A percentile compares a stretch with the other conserved stretches of the same genome.
Evolutionary conservation across 2,888 invertebrate genomes (phyloP).

Genomic region (Andrena dorsata): DNA sequence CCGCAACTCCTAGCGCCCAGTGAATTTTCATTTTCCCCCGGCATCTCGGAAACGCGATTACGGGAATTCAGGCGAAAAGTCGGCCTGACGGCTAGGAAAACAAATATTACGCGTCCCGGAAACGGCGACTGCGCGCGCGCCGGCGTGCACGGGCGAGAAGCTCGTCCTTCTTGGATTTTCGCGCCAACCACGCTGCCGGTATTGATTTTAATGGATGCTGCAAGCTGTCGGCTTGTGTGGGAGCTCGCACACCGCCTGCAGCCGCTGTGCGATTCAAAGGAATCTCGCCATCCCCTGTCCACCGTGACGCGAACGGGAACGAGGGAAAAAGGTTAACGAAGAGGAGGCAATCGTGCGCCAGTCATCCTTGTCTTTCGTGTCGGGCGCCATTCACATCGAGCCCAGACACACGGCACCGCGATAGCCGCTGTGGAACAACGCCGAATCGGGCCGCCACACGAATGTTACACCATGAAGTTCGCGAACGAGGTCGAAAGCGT

Average conservation of each 20-base stretch:
- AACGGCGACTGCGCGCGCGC: constrained; percentile 49
- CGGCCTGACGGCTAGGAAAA: constrained; percentile 4
- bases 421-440: constrained; percentile 14
- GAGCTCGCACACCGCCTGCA: constrained; percentile 52
- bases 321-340: constrained; percentile 26
- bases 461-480: constrained; percentile 11
- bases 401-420: neutral
- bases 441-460: neutral
- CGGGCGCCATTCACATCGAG: constrained; percentile 20
- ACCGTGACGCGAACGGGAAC: neutral
- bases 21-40: neutral
- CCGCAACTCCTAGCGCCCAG: too few species aligned
- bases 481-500: constrained; percentile 40
- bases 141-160: constrained; percentile 28
- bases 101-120: constrained; percentile 13
- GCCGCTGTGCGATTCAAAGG: constrained; percentile 44
- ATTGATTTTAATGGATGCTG: constrained; percentile 80
- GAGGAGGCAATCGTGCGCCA: constrained; percentile 34
- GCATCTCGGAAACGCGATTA: neutral
- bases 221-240: constrained; percentile 63
- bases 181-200: constrained; percentile 71
- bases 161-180: constrained; percentile 71
- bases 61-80: neutral
- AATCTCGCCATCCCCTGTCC: constrained; percentile 20
- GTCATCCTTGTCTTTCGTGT: constrained; percentile 27